A percentile compares a stretch with the other conserved stretches of the same genome.
Evolutionary conservation across 1,140 invertebrate genomes (phyloP).

Genomic region (Zaprionus ghesquierei): DNA sequence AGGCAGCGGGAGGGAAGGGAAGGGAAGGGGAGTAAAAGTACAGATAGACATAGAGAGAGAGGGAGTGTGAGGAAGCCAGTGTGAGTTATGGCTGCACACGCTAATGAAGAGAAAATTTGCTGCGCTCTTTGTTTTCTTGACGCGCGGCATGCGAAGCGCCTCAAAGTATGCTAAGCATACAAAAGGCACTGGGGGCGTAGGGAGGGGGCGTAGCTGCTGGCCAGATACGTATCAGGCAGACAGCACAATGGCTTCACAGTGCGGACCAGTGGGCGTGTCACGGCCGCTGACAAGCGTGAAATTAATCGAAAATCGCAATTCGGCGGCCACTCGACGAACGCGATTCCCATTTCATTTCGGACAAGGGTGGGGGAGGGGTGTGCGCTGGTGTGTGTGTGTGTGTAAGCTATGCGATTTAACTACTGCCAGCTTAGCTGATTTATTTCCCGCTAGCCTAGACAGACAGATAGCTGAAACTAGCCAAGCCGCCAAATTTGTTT

Average conservation of each 20-base stretch:
- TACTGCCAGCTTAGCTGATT: neutral
- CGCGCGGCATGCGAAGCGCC: conserved; percentile 6
- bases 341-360: conserved; percentile 14
- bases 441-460: neutral
- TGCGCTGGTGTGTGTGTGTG: neutral
- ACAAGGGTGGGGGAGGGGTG: neutral
- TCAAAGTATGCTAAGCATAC: conserved; percentile 42
- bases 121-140: conserved; percentile 39
- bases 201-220: neutral
- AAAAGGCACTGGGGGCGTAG: neutral
- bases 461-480: neutral
- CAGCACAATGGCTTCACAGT: neutral
- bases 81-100: conserved; percentile 23
- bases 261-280: conserved; percentile 67
- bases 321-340: conserved; percentile 40
- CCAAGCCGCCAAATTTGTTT: neutral
- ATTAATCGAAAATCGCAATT: conserved; percentile 78
- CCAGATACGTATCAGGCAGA: neutral
- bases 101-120: conserved; percentile 77
- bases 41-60: neutral
- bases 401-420: neutral
- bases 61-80: neutral
- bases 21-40: neutral
- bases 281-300: conserved; percentile 77
- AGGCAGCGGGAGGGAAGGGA: neutral